Base-by-base conservation (phyloP, 2,888 invertebrate species). In the Kryphioiulus occultus region DNA sequence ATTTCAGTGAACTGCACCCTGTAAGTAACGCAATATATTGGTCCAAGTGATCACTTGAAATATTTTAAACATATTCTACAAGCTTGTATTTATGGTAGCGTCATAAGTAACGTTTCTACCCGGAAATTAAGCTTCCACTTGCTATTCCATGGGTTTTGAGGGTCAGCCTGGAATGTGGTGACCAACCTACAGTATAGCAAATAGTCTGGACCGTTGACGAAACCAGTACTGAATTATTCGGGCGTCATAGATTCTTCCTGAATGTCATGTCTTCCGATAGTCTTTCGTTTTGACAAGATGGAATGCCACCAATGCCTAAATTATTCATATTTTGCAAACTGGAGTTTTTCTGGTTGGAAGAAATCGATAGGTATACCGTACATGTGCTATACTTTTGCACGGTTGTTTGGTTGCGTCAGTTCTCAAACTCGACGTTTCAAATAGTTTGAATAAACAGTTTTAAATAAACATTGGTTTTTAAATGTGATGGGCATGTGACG, bases 391-490 rank as follows among this genome's bases (percentile, higher is more conserved):
- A n/a, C 26, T 26, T 26, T 68, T 68, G 7, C 68, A 26, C 12
- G 26, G 10, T 68, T 26, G 7, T 68, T 3, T 68, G 68, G 68
- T 35, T 35, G 35, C 35, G 26, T n/a, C 5, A 1, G 68, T 26
- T 26, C n/a, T 1, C 7, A 7, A 7, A 26, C 26, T 68, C 68
- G 10, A 12, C 7, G n/a, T 68, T 68, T 68, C 68, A 68, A 59
- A 22, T 68, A 0, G 26, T 68, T 68, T 26, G 68, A 26, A 68
- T 68, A 68, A 68, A 68, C n/a, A 68, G 26, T 7, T 68, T 59
- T 68, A 68, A 68, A 68, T 68, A 68, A 68, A 68, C 68, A 68
- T 68, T 68, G 68, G 68, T 26, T 26, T 68, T 26, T 26, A 68
- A 10, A 68, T 68, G 22, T 68, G 68, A 68, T 5, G 5, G 10